These are phyloP conservation scores for Craniophora ligustri DNA, from an alignment of 2,888 invertebrate genomes.

Conservation along the genomic window DNA sequence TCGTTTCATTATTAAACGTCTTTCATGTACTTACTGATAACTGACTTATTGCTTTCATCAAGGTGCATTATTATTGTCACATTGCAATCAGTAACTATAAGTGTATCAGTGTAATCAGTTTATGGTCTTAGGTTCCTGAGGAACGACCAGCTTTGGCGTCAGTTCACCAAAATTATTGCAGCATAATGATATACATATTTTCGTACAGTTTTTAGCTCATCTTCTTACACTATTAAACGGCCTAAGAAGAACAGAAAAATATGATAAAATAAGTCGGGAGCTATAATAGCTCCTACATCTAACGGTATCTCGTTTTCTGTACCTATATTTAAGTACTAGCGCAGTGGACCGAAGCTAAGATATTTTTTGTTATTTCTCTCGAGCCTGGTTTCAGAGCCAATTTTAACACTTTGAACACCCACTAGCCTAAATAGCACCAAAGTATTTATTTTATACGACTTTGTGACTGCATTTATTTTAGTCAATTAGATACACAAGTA, in stretches of 20 bases:
- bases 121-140: no score
- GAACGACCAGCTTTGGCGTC: no score
- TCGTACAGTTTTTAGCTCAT: no score
- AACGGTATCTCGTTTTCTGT: slow-evolving; percentile 72
- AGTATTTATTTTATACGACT: slow-evolving; percentile 7
- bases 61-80: background rate
- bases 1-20: background rate
- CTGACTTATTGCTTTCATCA: background rate
- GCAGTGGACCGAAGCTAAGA: slow-evolving; percentile 55
- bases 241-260: background rate
- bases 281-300: slow-evolving; percentile 59
- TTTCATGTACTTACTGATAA: no score
- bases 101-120: no score
- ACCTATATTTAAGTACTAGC: slow-evolving; percentile 72
- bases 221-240: background rate
- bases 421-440: slow-evolving; percentile 46
- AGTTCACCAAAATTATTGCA: no score
- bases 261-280: slow-evolving; percentile 42
- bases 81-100: background rate
- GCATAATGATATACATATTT: no score
- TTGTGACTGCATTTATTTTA: background rate
- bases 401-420: slow-evolving; percentile 46
- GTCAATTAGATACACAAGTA: no score
- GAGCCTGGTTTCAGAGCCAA: slow-evolving; percentile 36
- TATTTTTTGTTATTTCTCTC: slow-evolving; percentile 57